A percentile compares a stretch with the other conserved stretches of the same genome.
Conservation (phyloP, 1,140 invertebrate genomes). For the Cotesia typhae region DNA sequence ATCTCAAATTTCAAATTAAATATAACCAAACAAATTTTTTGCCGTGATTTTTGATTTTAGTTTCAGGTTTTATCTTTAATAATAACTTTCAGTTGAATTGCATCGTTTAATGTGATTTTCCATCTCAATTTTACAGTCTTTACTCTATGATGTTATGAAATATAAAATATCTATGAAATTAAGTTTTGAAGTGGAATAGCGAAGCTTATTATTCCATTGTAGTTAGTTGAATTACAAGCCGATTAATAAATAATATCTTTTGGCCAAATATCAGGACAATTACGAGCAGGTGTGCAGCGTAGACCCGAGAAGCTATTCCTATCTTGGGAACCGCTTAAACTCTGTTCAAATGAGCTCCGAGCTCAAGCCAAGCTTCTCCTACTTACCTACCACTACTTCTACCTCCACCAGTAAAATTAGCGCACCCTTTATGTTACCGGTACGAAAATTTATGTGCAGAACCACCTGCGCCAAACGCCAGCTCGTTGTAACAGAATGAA, state of each 20-base stretch:
- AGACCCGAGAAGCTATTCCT: constrained; percentile 37
- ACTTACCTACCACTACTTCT: not conserved
- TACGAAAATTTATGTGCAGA: constrained; percentile 41
- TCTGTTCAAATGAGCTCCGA: constrained; percentile 47
- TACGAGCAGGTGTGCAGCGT: constrained; percentile 46
- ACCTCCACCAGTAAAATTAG: not conserved
- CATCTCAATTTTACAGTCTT: no score
- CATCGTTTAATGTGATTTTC: no score
- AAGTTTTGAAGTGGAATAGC: no score
- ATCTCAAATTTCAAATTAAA: no score
- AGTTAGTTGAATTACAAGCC: constrained; percentile 43
- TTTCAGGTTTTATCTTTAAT: no score
- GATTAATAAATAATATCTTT: constrained; percentile 50
- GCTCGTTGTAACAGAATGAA: constrained; percentile 18
- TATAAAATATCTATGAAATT: no score
- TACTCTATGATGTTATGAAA: no score
- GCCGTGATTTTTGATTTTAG: no score
- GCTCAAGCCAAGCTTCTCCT: no score
- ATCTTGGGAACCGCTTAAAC: constrained; percentile 44
- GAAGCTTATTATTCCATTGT: no score
- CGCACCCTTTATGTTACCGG: constrained; percentile 18
- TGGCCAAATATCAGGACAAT: constrained; percentile 50
- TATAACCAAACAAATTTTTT: no score
- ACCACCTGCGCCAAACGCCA: constrained; percentile 42
- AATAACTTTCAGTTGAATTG: no score